phyloP scores from a whole-genome alignment of 2,797 vertebrate genomes.

The Botia kubotai region DNA sequence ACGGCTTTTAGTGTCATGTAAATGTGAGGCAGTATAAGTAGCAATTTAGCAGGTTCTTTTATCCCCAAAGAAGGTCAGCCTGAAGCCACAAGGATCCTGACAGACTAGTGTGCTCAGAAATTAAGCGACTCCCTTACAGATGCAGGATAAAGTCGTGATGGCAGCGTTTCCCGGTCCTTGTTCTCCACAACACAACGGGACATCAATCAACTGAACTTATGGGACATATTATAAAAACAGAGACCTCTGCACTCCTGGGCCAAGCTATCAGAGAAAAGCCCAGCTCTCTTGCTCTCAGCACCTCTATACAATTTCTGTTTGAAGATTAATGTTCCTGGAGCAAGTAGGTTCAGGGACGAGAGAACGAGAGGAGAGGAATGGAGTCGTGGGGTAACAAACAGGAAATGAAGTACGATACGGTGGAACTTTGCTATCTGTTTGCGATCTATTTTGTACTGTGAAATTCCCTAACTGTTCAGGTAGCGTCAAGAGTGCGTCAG shows the following conservation, averaged over 20 bases:
- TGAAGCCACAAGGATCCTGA: background rate
- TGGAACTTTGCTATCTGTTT: slow-evolving; percentile 34
- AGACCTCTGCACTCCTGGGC: slow-evolving; percentile 37
- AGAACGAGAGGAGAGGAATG: slow-evolving; percentile 6
- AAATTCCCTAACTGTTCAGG: slow-evolving; percentile 40
- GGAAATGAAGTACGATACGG: slow-evolving; percentile 1
- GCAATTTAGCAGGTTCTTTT: background rate
- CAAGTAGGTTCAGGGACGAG: slow-evolving; percentile 43
- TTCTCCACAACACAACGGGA: slow-evolving; percentile 45
- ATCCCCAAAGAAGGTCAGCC: background rate
- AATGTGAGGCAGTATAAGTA: background rate
- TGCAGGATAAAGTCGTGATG: slow-evolving; percentile 35
- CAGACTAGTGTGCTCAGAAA: slow-evolving; percentile 8
- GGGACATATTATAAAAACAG: slow-evolving; percentile 46
- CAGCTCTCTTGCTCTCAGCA: slow-evolving; percentile 33
- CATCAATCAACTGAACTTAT: slow-evolving; percentile 49
- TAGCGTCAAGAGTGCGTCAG: background rate
- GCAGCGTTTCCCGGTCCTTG: background rate
- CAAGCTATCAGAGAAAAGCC: slow-evolving; percentile 38
- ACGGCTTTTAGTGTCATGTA: background rate
- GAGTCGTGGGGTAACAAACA: slow-evolving; percentile 16
- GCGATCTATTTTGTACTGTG: background rate
- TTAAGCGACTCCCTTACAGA: slow-evolving; percentile 36
- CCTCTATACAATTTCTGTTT: slow-evolving; percentile 34
- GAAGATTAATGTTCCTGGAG: slow-evolving; percentile 52